Evolutionary conservation across 2,888 invertebrate genomes (phyloP), one percentile per base, ranked within the genome.

Genomic region (Melanchra persicariae): DNA sequence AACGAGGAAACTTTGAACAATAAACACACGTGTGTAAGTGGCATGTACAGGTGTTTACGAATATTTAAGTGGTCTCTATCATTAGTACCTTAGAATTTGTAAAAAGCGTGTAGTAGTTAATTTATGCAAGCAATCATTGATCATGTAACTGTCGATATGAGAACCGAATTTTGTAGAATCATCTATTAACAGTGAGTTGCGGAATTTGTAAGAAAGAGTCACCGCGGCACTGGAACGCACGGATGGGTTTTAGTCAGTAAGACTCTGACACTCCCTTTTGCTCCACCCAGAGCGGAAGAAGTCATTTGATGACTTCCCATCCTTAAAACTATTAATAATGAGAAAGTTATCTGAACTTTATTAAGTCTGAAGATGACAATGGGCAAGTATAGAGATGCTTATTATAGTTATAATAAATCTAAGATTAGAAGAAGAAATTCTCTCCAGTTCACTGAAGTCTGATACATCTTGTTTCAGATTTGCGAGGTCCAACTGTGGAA

Each of bases 1-100:
- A 84, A 59, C 54, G 63, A 75, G 68, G 72, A 84, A 84, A 79
- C 81, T 83, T 83, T 67, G 63, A 64, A 80, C 74, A 81, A 81
- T 70, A 73, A 69, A 63, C 43, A 74, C 79, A 81, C 70, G 75
- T 84, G 75, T 12, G 47, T 76, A 72, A 59, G 57, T 73, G 68
- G 49, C 0, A 45, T 61, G 61, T 47, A 67, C 81, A 84, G 81
- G 72, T 84, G 78, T 81, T 64, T 67, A 77, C 60, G 63, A 62
- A 72, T n/a, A 71, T 68, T 74, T 79, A 81, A 79, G 65, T 81
- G 81, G 81, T 74, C 26, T 72, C 58, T 55, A 77, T 77, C 26
- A 79, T 79, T 69, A 69, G 62, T 77, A 69, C 47, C 57, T 70
- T 37, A 30, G 47, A 69, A 79, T 74, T n/a, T 52, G 63, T 63